Base-by-base conservation (phyloP, 2,113 vertebrate genomes). In the Semicossyphus pulcher region DNA sequence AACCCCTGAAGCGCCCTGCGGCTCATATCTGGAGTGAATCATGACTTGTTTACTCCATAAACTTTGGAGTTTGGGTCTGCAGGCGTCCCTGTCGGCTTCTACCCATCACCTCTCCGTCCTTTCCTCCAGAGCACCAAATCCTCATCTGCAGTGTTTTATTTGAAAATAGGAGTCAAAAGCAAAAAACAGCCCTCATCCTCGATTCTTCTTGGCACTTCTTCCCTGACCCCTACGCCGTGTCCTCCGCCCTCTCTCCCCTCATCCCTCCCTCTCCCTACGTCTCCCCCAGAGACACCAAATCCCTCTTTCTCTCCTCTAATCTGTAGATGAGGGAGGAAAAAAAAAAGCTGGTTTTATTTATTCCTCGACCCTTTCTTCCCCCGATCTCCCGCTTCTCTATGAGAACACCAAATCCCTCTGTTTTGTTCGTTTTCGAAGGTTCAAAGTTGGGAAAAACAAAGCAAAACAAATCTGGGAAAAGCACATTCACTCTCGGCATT, bases 11-110 rank as follows among this genome's bases (percentile, higher is more conserved):
- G 23, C 2, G 9, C 21, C 39, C 51, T 53, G 48, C 23, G 64
- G 62, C 73, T 65, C 41, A 63, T 42, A 53, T 71, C 12, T 53
- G n/a, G 25, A 37, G 56, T 53, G 53, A 69, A 56, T 70, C n/a
- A 60, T 9, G 28, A 62, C 28, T 68, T 80, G 77, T 86, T 87
- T 82, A 80, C 52, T 69, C 45, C 57, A 51, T 75, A 68, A 84
- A 71, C 48, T 48, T 44, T 14, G n/a, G 58, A 57, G 31, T 62
- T 69, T 56, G 18, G 21, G 47, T 56, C 37, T 72, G 29, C 32
- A 44, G 64, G 57, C 51, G 18, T 58, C 26, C 29, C 25, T 29
- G 41, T 42, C 37, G 69, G 61, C 39, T 48, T 57, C 12, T 26
- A 65, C 62, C 59, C 12, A 41, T 77, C 52, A 77, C 59, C 45